These are phyloP conservation scores for Callosobruchus maculatus DNA, from an alignment of 2,888 invertebrate species.

Conservation along the genomic window DNA sequence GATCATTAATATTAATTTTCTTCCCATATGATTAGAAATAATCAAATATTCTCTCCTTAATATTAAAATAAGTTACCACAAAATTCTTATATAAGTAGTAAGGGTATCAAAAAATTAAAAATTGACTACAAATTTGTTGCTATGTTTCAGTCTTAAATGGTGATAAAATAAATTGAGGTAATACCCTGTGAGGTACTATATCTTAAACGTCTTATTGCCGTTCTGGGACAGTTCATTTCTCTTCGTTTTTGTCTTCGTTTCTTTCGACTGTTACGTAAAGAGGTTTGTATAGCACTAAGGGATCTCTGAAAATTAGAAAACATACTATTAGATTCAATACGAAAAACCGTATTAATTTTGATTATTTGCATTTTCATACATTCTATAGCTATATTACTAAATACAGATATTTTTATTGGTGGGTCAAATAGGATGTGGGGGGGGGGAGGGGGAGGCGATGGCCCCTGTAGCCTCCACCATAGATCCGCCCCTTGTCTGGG, in stretches of 20 bases:
- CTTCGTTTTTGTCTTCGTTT: slow-evolving; percentile 30
- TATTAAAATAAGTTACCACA: neutral
- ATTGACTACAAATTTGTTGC: slow-evolving; percentile 24
- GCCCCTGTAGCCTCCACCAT: too few relatives aligned
- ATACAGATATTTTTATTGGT: too few relatives aligned
- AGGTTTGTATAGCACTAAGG: slow-evolving; percentile 64
- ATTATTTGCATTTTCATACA: too few relatives aligned
- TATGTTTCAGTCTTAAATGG: slow-evolving; percentile 27
- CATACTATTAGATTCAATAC: too few relatives aligned
- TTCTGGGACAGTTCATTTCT: slow-evolving; percentile 17
- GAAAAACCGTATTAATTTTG: too few relatives aligned
- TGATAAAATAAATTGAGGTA: slow-evolving; percentile 25
- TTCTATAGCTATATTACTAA: too few relatives aligned
- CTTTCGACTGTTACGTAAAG: slow-evolving; percentile 56
- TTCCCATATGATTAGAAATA: neutral
- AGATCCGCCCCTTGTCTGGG: too few relatives aligned
- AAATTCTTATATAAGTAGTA: neutral
- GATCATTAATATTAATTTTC: neutral
- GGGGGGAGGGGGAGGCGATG: too few relatives aligned
- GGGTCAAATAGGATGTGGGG: too few relatives aligned
- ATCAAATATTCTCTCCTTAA: neutral
- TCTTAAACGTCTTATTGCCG: slow-evolving; percentile 32
- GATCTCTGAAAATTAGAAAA: slow-evolving; percentile 45
- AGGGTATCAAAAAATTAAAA: slow-evolving; percentile 12
- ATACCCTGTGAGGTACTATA: slow-evolving; percentile 27